phyloP scores from a whole-genome alignment of 1,140 invertebrate genomes.

The Babylonia areolata region DNA sequence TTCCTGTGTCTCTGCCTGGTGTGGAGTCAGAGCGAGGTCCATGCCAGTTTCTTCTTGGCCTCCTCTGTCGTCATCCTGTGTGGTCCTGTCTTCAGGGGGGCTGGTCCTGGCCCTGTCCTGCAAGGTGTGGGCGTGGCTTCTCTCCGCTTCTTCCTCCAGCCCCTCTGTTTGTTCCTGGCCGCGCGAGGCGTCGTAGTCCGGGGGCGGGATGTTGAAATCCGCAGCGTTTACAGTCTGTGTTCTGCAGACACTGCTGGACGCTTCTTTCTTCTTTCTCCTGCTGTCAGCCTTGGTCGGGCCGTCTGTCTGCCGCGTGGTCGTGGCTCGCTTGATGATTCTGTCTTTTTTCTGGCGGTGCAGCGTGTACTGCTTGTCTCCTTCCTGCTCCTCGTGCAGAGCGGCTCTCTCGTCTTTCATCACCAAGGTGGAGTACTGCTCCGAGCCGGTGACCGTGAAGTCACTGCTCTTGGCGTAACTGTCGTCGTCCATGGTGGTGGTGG shows the following conservation, averaged over 20 bases:
- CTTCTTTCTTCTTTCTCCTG: not conserved
- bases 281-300: not conserved
- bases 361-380: not conserved
- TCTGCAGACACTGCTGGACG: not conserved
- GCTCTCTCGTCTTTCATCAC: not conserved
- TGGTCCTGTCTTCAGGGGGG: not conserved
- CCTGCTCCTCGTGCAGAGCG: not conserved
- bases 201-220: not conserved
- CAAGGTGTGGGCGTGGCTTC: not conserved
- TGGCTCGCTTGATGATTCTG: constrained; percentile 4
- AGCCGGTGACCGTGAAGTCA: not conserved
- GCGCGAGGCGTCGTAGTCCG: constrained; percentile 16
- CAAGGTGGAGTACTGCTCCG: constrained; percentile 5
- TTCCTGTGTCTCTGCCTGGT: not conserved
- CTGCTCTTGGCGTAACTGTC: not conserved
- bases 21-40: not conserved
- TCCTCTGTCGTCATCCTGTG: not conserved
- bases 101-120: not conserved
- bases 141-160: not conserved
- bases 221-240: not conserved
- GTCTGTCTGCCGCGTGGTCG: not conserved
- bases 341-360: not conserved
- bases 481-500: not conserved
- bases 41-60: not conserved
- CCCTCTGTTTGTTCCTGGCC: not conserved